A percentile compares a stretch with the other conserved stretches of the same genome.
These are phyloP conservation scores for Cricetomys ansorgei DNA, from an alignment of 2,113 vertebrate species.

Conservation along the genomic window DNA sequence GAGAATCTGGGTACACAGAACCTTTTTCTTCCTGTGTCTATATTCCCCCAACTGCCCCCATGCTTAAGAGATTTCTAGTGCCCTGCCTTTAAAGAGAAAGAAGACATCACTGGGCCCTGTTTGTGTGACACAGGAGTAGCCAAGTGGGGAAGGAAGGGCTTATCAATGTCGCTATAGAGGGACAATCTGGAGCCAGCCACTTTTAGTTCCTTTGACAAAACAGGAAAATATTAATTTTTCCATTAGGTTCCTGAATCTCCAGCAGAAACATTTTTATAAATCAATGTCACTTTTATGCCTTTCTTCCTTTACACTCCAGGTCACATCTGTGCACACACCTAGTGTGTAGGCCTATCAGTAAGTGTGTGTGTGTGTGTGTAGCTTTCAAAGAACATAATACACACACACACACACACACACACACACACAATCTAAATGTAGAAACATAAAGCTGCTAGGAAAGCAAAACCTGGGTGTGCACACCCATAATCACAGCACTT, in stretches of 20 bases:
- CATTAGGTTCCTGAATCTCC: constrained; percentile 10
- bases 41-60: background rate
- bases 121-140: fast-evolving
- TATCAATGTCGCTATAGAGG: background rate
- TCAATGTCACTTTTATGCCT: constrained; percentile 48
- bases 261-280: constrained; percentile 43
- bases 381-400: constrained; percentile 3
- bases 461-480: background rate
- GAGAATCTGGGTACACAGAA: background rate
- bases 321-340: background rate
- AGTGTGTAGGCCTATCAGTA: background rate
- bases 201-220: constrained; percentile 33
- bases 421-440: background rate
- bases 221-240: background rate
- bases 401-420: background rate
- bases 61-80: no score
- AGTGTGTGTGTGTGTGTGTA: background rate
- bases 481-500: background rate
- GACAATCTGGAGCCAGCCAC: background rate
- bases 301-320: background rate
- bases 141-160: fast-evolving
- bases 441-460: background rate
- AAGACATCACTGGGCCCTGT: background rate
- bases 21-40: background rate
- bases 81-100: background rate